Percentiles rank a stretch among this genome's conserved stretches.
phyloP scores from a whole-genome alignment of 1,140 invertebrate genomes.

The Tachypleus tridentatus region DNA sequence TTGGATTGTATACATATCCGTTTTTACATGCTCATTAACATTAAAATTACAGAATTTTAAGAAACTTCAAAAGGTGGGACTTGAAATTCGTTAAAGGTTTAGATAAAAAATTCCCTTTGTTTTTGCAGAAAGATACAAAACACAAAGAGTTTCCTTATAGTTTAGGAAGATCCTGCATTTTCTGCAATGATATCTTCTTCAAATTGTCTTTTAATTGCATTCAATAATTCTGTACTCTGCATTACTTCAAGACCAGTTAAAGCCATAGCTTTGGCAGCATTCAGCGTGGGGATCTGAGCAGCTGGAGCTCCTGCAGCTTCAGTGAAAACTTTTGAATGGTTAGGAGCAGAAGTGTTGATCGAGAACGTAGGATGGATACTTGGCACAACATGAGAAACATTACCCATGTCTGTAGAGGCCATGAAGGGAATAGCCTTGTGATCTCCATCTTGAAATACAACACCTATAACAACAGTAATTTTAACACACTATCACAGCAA shows the following conservation, averaged over 20 bases:
- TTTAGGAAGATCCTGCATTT: neutral
- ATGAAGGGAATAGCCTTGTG: constrained; percentile 11
- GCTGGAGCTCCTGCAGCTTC: constrained; percentile 24
- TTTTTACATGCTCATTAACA: too few species aligned
- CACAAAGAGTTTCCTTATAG: too few species aligned
- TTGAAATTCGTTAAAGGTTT: too few species aligned
- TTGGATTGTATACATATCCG: too few species aligned
- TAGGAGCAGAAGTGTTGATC: constrained; percentile 27
- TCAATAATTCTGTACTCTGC: constrained; percentile 8
- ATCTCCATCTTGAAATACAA: constrained; percentile 7
- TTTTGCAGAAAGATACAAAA: too few species aligned
- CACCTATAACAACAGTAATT: neutral
- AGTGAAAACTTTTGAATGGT: constrained; percentile 31
- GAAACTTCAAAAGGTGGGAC: too few species aligned
- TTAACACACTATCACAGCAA: too few species aligned
- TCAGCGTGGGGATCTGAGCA: constrained; percentile 27
- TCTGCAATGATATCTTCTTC: constrained; percentile 18
- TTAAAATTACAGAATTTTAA: too few species aligned
- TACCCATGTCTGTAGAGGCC: constrained; percentile 32
- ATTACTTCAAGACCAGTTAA: constrained; percentile 25
- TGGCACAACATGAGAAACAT: constrained; percentile 33
- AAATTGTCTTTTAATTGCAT: constrained; percentile 15
- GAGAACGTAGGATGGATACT: constrained; percentile 32
- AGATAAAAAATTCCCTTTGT: too few species aligned
- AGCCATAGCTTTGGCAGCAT: constrained; percentile 28